phyloP scores from a whole-genome alignment of 2,797 vertebrate species.

The Alouatta caraya region DNA sequence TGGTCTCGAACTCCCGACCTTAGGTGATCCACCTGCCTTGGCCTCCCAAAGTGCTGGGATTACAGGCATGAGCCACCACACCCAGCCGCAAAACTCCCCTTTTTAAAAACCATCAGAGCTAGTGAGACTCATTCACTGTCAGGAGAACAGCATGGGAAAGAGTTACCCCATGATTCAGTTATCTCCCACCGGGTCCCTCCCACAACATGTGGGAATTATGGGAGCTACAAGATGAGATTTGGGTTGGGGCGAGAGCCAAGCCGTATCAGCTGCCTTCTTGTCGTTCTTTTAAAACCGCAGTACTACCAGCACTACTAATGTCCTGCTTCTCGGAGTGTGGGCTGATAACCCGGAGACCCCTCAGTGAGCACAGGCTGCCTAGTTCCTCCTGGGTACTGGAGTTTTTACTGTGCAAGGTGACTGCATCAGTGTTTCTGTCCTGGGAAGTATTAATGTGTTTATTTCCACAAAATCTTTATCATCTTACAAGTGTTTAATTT shows the following conservation, averaged over 20 bases:
- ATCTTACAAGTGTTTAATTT: not conserved
- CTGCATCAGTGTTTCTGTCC: not conserved
- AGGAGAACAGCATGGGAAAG: not conserved
- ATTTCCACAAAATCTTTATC: not conserved
- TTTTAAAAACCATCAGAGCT: not conserved
- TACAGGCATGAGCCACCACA: not conserved
- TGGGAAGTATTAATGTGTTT: not conserved
- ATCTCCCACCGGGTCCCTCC: not conserved
- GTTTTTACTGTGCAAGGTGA: not conserved
- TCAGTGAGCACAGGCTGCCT: not conserved
- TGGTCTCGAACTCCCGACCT: not conserved
- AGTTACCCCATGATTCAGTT: not conserved
- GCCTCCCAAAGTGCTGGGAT: not conserved
- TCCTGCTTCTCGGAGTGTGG: not conserved
- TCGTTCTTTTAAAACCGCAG: not conserved
- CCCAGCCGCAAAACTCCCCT: not conserved
- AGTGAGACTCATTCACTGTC: not conserved
- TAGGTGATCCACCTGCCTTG: not conserved
- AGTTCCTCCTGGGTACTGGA: not conserved
- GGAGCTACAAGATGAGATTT: not conserved
- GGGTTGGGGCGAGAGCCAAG: not conserved
- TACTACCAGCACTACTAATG: not conserved
- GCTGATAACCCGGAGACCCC: too few species aligned
- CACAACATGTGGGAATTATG: not conserved
- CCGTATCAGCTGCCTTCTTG: not conserved